These are phyloP conservation scores for Cygnus atratus DNA, from an alignment of 2,113 vertebrate species.

Conservation along the genomic window DNA sequence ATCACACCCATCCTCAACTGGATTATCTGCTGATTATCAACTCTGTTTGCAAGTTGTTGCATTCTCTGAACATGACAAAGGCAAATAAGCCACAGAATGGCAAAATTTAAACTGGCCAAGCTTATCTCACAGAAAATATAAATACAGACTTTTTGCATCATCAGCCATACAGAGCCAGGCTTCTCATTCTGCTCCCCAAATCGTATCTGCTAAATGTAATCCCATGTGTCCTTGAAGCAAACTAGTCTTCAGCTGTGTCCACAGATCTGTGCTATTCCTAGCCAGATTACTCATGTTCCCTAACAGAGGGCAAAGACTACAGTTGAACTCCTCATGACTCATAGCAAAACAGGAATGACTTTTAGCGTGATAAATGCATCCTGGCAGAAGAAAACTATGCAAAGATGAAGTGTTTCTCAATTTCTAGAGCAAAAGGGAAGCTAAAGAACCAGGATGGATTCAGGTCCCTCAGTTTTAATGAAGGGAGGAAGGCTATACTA, in stretches of 20 bases:
- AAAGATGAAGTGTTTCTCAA: not conserved
- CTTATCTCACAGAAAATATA: not conserved
- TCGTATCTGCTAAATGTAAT: not conserved
- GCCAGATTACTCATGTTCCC: not conserved
- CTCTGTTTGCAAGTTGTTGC: not conserved
- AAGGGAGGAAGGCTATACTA: not conserved
- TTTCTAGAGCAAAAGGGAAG: not conserved
- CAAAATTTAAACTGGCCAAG: not conserved
- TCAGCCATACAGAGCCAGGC: not conserved
- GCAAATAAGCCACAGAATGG: not conserved
- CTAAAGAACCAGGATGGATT: not conserved
- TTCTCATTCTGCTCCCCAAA: not conserved
- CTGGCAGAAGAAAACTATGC: not conserved
- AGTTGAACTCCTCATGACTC: not conserved
- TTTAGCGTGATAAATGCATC: not conserved
- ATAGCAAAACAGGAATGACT: not conserved
- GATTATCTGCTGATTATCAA: not conserved
- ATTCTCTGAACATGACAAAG: not conserved
- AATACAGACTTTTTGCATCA: not conserved
- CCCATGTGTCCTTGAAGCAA: rapidly evolving
- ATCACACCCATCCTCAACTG: not conserved
- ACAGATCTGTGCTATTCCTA: not conserved
- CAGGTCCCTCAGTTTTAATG: not conserved
- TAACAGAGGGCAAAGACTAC: not conserved
- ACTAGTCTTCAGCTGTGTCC: not conserved